Evolutionary conservation across 2,113 vertebrate species (phyloP), one percentile per base, ranked within the genome.

Genomic region (Motacilla tschutschensis): DNA sequence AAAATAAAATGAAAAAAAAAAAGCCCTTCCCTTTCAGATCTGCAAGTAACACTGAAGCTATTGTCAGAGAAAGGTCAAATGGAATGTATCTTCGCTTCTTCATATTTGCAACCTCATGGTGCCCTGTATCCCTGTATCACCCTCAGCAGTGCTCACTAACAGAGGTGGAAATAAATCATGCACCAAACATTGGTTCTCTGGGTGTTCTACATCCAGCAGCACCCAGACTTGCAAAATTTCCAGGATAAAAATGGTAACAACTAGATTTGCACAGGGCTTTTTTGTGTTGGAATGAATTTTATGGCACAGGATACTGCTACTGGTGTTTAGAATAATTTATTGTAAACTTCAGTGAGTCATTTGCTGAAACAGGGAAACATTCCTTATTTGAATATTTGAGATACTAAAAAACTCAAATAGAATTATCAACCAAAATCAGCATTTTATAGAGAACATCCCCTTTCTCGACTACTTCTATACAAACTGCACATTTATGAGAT

Each of bases 341-440:
- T 59, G 35, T 15, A 57, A 75, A 59, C 14, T 8, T 11, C 2
- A 48, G 5, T 9, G 9, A 77, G 33, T 7, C 4, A 17, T 41
- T 64, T 69, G 36, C 8, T 48, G 20, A 66, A 85, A 59, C 3
- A 41, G 7, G 58, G 78, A 58, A 67, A 16, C 8, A 12, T 10
- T 31, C 31, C 26, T 48, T 43, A 40, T 54, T 43, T 35, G 18
- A 69, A 65, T 14, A 74, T 16, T 31, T 58, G 14, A 48, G 16
- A 36, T 14, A 12, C 6, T 59, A 19, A 15, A 76, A 53, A 28
- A 4, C 2, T 1, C 9, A 38, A 6, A 60, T 0, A 36, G 21
- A 6, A 60, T 12, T 12, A 50, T 29, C 53, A 74, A 28, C 51
- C 21, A 33, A 10, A 81, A 41, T 10, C 2, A 41, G 17, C 31